Base-by-base conservation (phyloP, 2,113 vertebrate genomes). In the Grammatotria lemairii region DNA sequence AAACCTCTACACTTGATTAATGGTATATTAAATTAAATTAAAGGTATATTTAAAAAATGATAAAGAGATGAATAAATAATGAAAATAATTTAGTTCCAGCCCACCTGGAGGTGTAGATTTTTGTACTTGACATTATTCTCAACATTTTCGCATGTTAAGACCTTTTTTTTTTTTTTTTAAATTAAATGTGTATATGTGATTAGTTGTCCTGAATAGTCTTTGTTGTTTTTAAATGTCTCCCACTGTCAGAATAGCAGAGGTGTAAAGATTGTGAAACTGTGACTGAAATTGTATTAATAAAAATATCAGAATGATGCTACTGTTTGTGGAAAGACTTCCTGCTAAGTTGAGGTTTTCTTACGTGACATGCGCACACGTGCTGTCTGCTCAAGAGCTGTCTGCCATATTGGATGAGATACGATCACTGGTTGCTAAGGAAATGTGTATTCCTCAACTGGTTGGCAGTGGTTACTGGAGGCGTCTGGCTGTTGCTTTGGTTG, bases 121-220 rank as follows among this genome's bases (percentile, higher is more conserved):
- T 42, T 40, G 8, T 70, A 9, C 2, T 40, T 21, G 11, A 68
- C 63, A 23, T 42, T 70, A 70, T 23, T 42, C 35, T 23, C 23
- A 70, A 35, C 65, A 70, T 70, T 70, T 70, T 42, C 0, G 2
- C n/a, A 4, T 70, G n/a, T 70, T 70, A 23, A 70, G n/a, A 42
- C 19, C 7, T 0, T n/a, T 63, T 4, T 33, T 28, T 5, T 5
- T 47, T 49, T 9, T 6, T 47, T 49, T 8, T 1, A 1, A 38
- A 35, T 63, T 2, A 35, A 65, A 70, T 70, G 3, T 70, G 35
- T 23, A 70, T 14, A 40, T 1, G 5, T 40, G 35, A 42, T 6
- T 23, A 23, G 65, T 70, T 42, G 11, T 23, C 2, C 8, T 23
- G 21, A 70, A 40, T 40, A 70, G 65, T 40, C n/a, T 70, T 70